Conservation (phyloP, 2,797 vertebrate genomes). For the Diglossa cyanea region DNA sequence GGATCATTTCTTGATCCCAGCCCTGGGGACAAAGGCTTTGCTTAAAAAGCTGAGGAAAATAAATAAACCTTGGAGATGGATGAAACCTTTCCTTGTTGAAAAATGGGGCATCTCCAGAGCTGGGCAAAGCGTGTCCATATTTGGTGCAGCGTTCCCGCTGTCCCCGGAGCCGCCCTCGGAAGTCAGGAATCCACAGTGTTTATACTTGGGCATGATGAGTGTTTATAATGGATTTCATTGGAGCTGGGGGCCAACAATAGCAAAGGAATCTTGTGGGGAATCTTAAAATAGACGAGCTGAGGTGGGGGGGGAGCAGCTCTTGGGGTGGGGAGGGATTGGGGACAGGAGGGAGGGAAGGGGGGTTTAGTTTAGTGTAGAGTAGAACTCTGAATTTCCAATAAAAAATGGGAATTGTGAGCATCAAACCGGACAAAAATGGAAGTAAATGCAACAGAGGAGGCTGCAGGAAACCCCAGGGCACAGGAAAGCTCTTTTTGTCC, state of each 20-base stretch:
- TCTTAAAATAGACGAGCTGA: constrained; percentile 27
- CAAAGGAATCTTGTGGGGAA: constrained; percentile 21
- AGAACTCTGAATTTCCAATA: not conserved
- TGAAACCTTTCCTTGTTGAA: not conserved
- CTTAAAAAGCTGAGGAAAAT: not conserved
- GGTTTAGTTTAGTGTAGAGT: not conserved
- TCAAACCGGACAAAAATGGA: not conserved
- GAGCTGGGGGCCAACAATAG: constrained; percentile 44
- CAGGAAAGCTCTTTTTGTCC: not conserved
- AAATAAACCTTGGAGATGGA: not conserved
- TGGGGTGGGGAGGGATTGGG: not conserved
- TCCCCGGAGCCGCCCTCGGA: constrained; percentile 12
- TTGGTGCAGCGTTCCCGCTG: constrained; percentile 29
- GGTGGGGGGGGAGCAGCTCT: not conserved
- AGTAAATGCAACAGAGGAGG: not conserved
- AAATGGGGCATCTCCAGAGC: constrained; percentile 9
- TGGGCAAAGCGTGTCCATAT: constrained; percentile 46
- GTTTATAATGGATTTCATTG: constrained; percentile 34
- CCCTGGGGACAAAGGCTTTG: not conserved
- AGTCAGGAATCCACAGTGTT: constrained; percentile 60
- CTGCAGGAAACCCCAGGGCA: not conserved
- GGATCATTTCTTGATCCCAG: not conserved
- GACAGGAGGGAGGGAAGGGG: not conserved
- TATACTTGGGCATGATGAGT: constrained; percentile 35
- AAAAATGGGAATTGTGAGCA: not conserved